phyloP scores from a whole-genome alignment of 1,140 invertebrate species.

The Rhopalosiphum maidis region DNA sequence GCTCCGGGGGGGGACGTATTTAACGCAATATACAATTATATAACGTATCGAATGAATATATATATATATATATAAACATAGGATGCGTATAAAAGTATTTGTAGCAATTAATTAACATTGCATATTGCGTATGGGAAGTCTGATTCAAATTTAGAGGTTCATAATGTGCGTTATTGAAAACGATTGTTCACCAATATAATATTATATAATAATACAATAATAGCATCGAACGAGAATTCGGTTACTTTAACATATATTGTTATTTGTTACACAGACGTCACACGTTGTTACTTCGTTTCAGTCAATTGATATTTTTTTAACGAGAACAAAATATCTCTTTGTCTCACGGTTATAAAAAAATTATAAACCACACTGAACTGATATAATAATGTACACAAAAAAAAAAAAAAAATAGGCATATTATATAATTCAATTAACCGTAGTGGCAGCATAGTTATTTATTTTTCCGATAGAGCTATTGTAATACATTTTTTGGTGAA shows the following conservation, averaged over 20 bases:
- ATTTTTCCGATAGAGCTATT: not conserved
- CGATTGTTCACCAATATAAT: not conserved
- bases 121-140: not conserved
- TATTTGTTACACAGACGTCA: not conserved
- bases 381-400: not conserved
- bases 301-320: constrained; percentile 18
- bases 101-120: not conserved
- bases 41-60: not conserved
- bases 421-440: not conserved
- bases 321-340: not conserved
- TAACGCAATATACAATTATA: not conserved
- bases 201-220: not conserved
- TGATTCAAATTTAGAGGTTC: not conserved
- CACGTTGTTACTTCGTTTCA: not conserved
- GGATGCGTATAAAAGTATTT: not conserved
- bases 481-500: not conserved
- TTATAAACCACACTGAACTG: not conserved
- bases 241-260: not conserved
- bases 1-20: not conserved
- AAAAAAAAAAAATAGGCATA: not conserved
- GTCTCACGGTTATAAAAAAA: not conserved
- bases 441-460: too few species aligned
- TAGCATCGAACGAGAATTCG: not conserved
- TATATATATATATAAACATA: not conserved
- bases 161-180: not conserved